Evolutionary conservation across 2,888 invertebrate genomes (phyloP).

Genomic region (Tenthredo distinguenda): DNA sequence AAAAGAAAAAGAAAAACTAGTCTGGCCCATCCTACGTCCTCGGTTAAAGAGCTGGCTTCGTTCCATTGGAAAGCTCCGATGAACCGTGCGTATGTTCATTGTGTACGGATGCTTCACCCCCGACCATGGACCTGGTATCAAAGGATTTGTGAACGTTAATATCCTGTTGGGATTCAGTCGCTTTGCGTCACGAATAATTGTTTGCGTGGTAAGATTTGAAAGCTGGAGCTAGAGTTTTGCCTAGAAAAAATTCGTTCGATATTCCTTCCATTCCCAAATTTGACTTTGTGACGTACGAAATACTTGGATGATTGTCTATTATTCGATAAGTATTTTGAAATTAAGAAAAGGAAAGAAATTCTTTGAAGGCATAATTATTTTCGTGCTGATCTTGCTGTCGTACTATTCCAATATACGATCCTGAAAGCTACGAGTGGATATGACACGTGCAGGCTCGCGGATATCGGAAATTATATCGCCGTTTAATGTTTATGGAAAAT

Average conservation of each 20-base stretch:
- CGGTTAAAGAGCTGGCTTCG: conserved; percentile 2
- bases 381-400: neutral
- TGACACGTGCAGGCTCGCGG: neutral
- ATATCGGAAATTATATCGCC: neutral
- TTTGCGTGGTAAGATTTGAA: neutral
- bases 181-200: neutral
- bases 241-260: neutral
- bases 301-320: neutral
- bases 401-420: neutral
- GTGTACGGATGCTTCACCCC: conserved; percentile 4
- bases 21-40: neutral
- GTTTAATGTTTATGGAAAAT: neutral
- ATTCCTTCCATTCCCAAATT: neutral
- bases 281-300: neutral
- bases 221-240: neutral
- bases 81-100: conserved; percentile 23
- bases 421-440: neutral
- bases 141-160: conserved; percentile 24
- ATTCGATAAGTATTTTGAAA: neutral
- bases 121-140: neutral
- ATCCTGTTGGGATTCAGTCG: conserved; percentile 6
- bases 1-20: neutral
- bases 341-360: neutral
- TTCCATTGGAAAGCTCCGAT: conserved; percentile 2
- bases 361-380: neutral